Percentiles rank a stretch among this genome's conserved stretches.
These are phyloP conservation scores for Paratrypauchen microcephalus DNA, from an alignment of 2,797 vertebrate species.

Conservation along the genomic window DNA sequence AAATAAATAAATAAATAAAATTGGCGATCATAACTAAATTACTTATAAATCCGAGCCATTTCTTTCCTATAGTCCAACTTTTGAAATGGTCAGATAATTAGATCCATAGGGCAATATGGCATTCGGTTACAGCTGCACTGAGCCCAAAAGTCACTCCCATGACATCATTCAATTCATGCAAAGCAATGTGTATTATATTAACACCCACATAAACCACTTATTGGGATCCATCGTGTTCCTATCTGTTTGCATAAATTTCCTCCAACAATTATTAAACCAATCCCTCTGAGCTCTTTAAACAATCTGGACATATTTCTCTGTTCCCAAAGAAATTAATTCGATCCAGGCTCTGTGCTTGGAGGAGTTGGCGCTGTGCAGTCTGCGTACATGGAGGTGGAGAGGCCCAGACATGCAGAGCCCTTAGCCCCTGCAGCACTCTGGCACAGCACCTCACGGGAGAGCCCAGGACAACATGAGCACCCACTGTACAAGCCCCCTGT, in stretches of 20 bases:
- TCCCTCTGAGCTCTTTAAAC: slow-evolving; percentile 29
- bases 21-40: too few relatives aligned
- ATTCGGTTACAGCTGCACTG: slow-evolving; percentile 21
- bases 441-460: slow-evolving; percentile 47
- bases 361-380: slow-evolving; percentile 56
- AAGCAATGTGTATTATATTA: slow-evolving; percentile 21
- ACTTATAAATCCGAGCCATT: too few relatives aligned
- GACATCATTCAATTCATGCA: slow-evolving; percentile 53
- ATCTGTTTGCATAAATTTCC: slow-evolving; percentile 26
- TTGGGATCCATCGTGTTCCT: slow-evolving; percentile 37
- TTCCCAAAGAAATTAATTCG: slow-evolving; percentile 56
- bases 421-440: slow-evolving; percentile 61
- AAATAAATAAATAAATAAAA: too few relatives aligned
- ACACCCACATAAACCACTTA: slow-evolving; percentile 46
- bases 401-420: slow-evolving; percentile 69
- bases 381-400: slow-evolving; percentile 48
- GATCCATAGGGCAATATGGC: background rate
- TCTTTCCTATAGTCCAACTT: background rate
- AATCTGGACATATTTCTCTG: slow-evolving; percentile 48
- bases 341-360: slow-evolving; percentile 53
- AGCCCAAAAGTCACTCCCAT: slow-evolving; percentile 54
- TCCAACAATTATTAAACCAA: slow-evolving; percentile 32
- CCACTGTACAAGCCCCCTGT: slow-evolving; percentile 50
- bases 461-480: slow-evolving; percentile 38
- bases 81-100: background rate